Base-by-base conservation (phyloP, 2,888 invertebrate species). In the Habrosyne pyritoides region DNA sequence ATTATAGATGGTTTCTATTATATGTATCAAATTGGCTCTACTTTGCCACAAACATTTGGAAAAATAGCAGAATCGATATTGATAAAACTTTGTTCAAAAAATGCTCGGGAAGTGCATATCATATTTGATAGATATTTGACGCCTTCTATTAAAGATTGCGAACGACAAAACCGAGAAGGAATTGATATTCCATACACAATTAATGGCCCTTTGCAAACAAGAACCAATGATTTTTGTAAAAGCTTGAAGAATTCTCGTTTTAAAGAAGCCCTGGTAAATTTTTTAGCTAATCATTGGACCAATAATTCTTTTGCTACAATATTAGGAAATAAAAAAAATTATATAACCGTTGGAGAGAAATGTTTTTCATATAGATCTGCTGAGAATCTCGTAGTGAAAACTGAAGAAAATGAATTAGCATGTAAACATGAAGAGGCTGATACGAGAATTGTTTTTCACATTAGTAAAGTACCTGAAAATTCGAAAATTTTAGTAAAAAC, bases 121-220 rank as follows among this genome's bases (percentile, higher is more conserved):
- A n/a, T n/a, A n/a, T n/a, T n/a, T n/a, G n/a, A n/a, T 68, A 63
- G 69, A n/a, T 77, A 80, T 59, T 65, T 72, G 47, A 52, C 66
- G 33, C 77, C 79, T 3, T 78, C 77, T 22, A 78, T 79, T 50
- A 83, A 81, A 72, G 77, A 80, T 67, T 69, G 56, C 24, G 76
- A 80, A 69, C 22, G 59, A 49, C 30, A 51, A 33, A 59, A 42
- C 22, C 10, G 61, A 52, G 47, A 52, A 47, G 61, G 22, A 54
- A 55, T 56, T 54, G 61, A 58, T 59, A 61, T 58, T 53, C 56
- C 59, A 47, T 65, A 61, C 24, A 57, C 47, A 54, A 61, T 60
- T 58, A 56, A 30, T 28, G 61, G 59, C 8, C 57, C 54, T 36
- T 52, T 53, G 12, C 77, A 81, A 68, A 59, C 42, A 5, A 69